Percentiles rank a stretch among this genome's conserved stretches.
Evolutionary conservation across 2,797 vertebrate species (phyloP).

Genomic region (Macroramphosus scolopax): DNA sequence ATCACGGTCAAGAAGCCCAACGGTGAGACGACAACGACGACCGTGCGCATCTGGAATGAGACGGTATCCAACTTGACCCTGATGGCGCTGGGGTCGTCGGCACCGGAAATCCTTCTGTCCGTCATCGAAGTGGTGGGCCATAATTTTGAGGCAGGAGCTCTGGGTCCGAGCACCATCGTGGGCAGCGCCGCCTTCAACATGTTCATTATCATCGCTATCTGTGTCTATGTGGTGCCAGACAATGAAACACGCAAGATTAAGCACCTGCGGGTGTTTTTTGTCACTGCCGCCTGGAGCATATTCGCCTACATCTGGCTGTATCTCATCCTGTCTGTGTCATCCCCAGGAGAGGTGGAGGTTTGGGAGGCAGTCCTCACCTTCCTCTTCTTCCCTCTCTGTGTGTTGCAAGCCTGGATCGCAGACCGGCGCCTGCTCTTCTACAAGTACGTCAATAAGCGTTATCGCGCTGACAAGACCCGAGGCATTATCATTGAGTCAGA

Average conservation of each 20-base stretch:
- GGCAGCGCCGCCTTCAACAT: constrained; percentile 89
- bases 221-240: constrained; percentile 84
- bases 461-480: constrained; percentile 80
- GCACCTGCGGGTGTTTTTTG: constrained; percentile 85
- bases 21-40: constrained; percentile 83
- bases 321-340: constrained; percentile 83
- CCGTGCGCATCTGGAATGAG: constrained; percentile 87
- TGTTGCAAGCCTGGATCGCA: constrained; percentile 86
- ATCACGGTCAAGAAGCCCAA: constrained; percentile 86
- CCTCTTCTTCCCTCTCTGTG: constrained; percentile 86
- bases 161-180: constrained; percentile 87
- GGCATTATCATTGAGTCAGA: constrained; percentile 85
- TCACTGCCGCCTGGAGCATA: constrained; percentile 84
- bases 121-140: constrained; percentile 87
- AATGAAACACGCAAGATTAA: constrained; percentile 83
- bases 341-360: constrained; percentile 81
- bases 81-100: constrained; percentile 86
- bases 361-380: constrained; percentile 88
- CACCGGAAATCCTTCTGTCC: constrained; percentile 86
- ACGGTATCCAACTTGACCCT: constrained; percentile 87
- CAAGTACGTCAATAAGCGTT: constrained; percentile 83
- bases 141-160: constrained; percentile 80
- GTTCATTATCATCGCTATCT: constrained; percentile 87
- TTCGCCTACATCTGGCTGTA: constrained; percentile 90
- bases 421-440: constrained; percentile 86